Conservation (phyloP, 1,140 invertebrate species). For the Scaptomyza pallida region DNA sequence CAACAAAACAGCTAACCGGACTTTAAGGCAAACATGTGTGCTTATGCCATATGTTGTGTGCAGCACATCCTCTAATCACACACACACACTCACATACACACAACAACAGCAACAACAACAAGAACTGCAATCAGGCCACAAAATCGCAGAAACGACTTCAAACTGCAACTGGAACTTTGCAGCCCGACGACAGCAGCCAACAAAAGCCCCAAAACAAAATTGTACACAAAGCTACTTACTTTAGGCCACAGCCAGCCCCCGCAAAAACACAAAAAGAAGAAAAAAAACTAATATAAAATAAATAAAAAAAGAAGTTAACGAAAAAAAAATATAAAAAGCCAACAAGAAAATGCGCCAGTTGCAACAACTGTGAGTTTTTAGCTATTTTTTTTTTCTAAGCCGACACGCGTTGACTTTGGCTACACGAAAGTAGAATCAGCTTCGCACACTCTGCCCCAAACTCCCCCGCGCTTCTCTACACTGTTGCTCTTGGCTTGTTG, state of each 20-base stretch:
- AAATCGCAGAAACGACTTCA: constrained; percentile 33
- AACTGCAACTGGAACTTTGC: constrained; percentile 17
- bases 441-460: background rate
- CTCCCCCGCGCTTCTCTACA: background rate
- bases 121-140: constrained; percentile 39
- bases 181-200: constrained; percentile 39
- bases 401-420: constrained; percentile 76
- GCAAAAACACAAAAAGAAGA: too few relatives aligned
- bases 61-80: constrained; percentile 34
- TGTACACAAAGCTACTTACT: constrained; percentile 61
- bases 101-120: constrained; percentile 10
- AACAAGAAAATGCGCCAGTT: constrained; percentile 34
- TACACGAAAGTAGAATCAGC: constrained; percentile 15
- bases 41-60: background rate
- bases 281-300: constrained; percentile 58
- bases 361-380: constrained; percentile 51
- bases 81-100: constrained; percentile 4
- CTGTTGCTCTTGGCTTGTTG: constrained; percentile 15
- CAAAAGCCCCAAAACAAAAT: constrained; percentile 30
- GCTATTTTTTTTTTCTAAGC: constrained; percentile 65
- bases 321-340: constrained; percentile 2
- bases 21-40: too few relatives aligned
- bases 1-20: background rate
- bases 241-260: constrained; percentile 47
- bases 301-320: constrained; percentile 35